Evolutionary conservation across 2,888 invertebrate species (phyloP).

Genomic region (Acanthococcus lagerstroemiae): DNA sequence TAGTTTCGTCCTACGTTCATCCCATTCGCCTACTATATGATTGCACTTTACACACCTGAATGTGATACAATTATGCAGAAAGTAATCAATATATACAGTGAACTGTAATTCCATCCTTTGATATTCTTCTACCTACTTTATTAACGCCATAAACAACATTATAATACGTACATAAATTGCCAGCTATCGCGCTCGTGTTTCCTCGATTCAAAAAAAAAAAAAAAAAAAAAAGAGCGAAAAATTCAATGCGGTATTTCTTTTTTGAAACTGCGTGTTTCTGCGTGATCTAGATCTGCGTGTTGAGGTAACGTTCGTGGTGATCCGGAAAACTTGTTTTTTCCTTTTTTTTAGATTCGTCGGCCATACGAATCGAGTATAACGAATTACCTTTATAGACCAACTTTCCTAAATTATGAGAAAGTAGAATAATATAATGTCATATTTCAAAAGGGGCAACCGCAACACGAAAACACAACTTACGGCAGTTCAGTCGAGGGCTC

Average conservation of each 20-base stretch:
- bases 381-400: too few relatives aligned
- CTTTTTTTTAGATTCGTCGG: too few relatives aligned
- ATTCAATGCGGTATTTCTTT: not conserved
- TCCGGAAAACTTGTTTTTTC: not conserved
- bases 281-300: conserved; percentile 3
- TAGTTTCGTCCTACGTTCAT: conserved; percentile 11
- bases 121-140: conserved; percentile 18
- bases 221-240: not conserved
- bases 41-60: conserved; percentile 14
- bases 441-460: too few relatives aligned
- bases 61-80: conserved; percentile 9
- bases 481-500: too few relatives aligned
- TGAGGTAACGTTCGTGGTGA: not conserved
- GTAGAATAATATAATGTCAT: too few relatives aligned
- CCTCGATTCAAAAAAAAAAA: not conserved
- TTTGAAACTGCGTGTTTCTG: not conserved
- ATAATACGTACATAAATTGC: conserved; percentile 28
- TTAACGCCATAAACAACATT: conserved; percentile 26
- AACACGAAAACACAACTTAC: too few relatives aligned
- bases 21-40: conserved; percentile 10
- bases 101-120: conserved; percentile 9
- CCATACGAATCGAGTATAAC: too few relatives aligned
- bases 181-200: conserved; percentile 20
- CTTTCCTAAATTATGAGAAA: too few relatives aligned
- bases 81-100: conserved; percentile 5